Base-by-base conservation (phyloP, 2,113 vertebrate genomes). In the Esox niger region DNA sequence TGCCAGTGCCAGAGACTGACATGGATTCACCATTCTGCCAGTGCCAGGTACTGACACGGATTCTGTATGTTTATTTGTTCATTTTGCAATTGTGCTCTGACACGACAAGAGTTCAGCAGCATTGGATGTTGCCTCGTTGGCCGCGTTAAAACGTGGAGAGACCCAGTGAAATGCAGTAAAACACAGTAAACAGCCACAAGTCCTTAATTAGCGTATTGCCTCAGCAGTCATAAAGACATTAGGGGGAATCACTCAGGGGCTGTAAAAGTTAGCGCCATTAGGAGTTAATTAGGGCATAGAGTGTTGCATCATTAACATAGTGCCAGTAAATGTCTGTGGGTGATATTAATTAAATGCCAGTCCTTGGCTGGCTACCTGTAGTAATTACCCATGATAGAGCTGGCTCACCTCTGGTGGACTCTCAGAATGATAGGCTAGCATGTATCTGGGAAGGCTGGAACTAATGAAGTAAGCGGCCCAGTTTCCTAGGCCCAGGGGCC, bases 161-260 rank as follows among this genome's bases (percentile, higher is more conserved):
- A 78, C 78, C 78, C n/a, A n/a, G n/a, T n/a, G n/a, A n/a, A n/a
- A n/a, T n/a, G n/a, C n/a, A 84, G 84, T 77, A 82, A 91, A 87
- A 76, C 72, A 79, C 82, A 69, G 35, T 65, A 23, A 57, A 68
- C 61, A 59, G 80, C 83, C 81, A 86, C 87, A 88, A 88, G 86
- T 85, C 86, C 84, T 78, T 87, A 90, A 92, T 93, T 91, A 91
- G 83, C 81, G 80, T 75, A 88, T 87, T 89, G 86, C 89, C 88
- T 89, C 87, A 84, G 88, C 74, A 43, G 80, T 74, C 78, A 87
- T 93, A 91, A 93, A 92, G 91, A 89, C 87, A 88, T 92, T 92
- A 92, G 88, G 67, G 67, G 83, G 86, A 89, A 87, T 88, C 86
- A 88, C 87, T 87, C 70, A 62, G 84, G 80, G 86, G 85, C 88